Evolutionary conservation across 2,797 vertebrate species (phyloP).

Genomic region (Tapera naevia): DNA sequence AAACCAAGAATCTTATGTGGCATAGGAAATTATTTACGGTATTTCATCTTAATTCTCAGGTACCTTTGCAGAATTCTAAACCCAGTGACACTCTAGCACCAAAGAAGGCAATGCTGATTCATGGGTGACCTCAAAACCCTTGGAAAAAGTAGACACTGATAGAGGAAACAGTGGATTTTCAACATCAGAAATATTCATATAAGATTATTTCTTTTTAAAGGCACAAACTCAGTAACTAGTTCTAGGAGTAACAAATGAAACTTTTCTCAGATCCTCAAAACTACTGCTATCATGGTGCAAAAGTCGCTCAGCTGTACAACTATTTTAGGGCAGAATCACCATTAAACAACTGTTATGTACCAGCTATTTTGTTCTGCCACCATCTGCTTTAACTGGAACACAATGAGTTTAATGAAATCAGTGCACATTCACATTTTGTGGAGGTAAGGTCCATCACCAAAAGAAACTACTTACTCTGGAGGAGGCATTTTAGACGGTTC

Average conservation of each 20-base stretch:
- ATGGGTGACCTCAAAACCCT: background rate
- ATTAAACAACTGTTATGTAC: accelerated
- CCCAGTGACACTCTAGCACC: background rate
- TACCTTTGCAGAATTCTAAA: background rate
- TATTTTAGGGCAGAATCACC: background rate
- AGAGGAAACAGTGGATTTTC: background rate
- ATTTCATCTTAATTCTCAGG: background rate
- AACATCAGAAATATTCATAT: background rate
- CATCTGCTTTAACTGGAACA: background rate
- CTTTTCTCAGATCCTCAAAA: background rate
- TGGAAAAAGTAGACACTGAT: background rate
- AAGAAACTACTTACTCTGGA: slow-evolving; percentile 87
- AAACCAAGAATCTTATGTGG: background rate
- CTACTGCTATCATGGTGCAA: background rate
- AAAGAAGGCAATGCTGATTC: background rate
- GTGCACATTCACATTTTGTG: accelerated
- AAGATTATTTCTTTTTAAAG: background rate
- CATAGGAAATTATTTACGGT: background rate
- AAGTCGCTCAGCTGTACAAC: background rate
- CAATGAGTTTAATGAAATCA: background rate
- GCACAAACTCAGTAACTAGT: background rate
- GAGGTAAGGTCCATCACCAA: background rate
- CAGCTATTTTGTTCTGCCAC: background rate
- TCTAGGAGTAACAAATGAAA: background rate
- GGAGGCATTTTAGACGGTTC: slow-evolving; percentile 98